These are phyloP conservation scores for Aspiorhynchus laticeps DNA, from an alignment of 2,113 vertebrate genomes.

Conservation along the genomic window DNA sequence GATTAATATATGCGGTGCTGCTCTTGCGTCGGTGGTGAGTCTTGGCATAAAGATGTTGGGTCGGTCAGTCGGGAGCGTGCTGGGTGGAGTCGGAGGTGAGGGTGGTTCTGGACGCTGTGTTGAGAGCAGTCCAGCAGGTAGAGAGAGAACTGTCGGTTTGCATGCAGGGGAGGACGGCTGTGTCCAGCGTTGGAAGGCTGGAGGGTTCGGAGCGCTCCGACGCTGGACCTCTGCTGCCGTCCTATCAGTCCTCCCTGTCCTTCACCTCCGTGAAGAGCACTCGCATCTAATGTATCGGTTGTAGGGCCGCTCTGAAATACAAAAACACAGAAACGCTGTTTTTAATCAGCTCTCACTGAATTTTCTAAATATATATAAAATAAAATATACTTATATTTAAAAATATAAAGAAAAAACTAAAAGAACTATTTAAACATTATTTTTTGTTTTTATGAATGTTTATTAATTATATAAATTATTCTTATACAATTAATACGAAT, in stretches of 20 bases:
- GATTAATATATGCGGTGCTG: conserved; percentile 37
- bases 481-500: neutral
- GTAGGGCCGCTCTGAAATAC: conserved; percentile 34
- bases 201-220: conserved; percentile 48
- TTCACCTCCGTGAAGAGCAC: conserved; percentile 48
- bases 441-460: neutral
- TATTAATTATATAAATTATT: neutral
- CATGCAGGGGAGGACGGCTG: conserved; percentile 57
- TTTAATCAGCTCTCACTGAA: neutral
- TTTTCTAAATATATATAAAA: neutral
- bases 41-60: conserved; percentile 13
- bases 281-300: conserved; percentile 16
- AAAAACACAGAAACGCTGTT: neutral
- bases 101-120: conserved; percentile 24
- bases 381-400: neutral
- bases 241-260: conserved; percentile 57
- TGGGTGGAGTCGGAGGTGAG: conserved; percentile 9
- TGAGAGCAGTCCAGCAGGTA: conserved; percentile 50
- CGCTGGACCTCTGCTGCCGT: conserved; percentile 50
- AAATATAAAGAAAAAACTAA: neutral
- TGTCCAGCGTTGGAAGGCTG: conserved; percentile 53
- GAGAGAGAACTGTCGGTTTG: conserved; percentile 50
- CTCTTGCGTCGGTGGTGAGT: neutral
- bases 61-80: neutral
- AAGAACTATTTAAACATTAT: no score